phyloP scores from a whole-genome alignment of 2,797 vertebrate genomes.

The Poecilia wingei region DNA sequence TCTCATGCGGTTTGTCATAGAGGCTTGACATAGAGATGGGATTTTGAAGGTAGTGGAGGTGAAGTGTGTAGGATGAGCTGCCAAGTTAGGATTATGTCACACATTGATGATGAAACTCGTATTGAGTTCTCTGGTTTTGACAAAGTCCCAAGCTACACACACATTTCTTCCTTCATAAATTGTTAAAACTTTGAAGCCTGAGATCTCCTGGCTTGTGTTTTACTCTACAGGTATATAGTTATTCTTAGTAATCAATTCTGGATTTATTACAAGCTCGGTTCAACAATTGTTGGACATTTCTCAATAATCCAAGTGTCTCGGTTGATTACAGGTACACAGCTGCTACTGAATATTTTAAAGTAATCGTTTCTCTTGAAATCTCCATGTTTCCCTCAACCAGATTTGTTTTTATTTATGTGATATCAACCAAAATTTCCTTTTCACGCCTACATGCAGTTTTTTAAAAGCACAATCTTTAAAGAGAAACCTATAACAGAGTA shows the following conservation, averaged over 20 bases:
- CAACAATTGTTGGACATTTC: neutral
- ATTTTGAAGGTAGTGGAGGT: constrained; percentile 19
- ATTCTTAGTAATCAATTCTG: neutral
- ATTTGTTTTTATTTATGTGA: neutral
- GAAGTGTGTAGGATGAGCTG: neutral
- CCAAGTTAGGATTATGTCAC: constrained; percentile 2
- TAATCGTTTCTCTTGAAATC: neutral
- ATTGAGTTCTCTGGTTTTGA: neutral
- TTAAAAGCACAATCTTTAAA: neutral
- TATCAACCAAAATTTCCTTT: neutral
- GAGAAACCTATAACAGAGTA: neutral
- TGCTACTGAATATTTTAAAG: no score
- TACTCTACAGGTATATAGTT: neutral
- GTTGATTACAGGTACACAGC: no score
- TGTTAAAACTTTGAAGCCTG: neutral
- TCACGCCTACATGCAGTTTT: neutral
- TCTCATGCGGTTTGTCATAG: constrained; percentile 40
- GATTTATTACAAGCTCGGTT: neutral
- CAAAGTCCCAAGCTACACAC: neutral
- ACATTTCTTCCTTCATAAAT: neutral
- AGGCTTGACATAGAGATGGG: constrained; percentile 14
- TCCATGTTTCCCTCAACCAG: neutral
- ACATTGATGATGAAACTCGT: neutral
- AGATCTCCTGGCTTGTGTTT: neutral
- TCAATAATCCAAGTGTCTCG: no score